phyloP scores from a whole-genome alignment of 64 coral and sea anemone species.

The Trachythela sp. region DNA sequence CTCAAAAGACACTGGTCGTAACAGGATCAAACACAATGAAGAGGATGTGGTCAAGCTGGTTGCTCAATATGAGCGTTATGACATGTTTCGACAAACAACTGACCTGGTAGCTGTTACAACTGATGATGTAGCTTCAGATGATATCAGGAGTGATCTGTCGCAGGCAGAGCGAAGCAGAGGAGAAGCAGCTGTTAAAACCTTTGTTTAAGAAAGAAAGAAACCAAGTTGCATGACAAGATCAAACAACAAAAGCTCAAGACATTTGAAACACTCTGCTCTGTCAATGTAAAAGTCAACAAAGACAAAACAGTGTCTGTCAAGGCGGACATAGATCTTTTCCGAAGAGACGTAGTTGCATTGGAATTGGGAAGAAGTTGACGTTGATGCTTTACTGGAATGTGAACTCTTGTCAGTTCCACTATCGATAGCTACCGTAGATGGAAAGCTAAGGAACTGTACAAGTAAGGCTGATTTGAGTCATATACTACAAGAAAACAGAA shows the following conservation, averaged over 20 bases:
- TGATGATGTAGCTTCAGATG: constrained; percentile 40
- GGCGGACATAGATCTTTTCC: constrained; percentile 60
- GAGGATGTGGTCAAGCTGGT: constrained; percentile 41
- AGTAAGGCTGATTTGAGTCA: constrained; percentile 45
- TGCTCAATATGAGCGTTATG: constrained; percentile 7
- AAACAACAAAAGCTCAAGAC: constrained; percentile 63
- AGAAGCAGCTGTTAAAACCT: constrained; percentile 18
- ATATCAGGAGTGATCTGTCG: constrained; percentile 44
- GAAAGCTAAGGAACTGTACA: constrained; percentile 10
- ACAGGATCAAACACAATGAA: background rate
- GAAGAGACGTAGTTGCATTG: constrained; percentile 50
- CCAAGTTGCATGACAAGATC: constrained; percentile 51
- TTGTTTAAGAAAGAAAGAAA: constrained; percentile 46
- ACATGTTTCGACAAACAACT: background rate
- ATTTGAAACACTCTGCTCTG: constrained; percentile 46
- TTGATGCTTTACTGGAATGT: constrained; percentile 11
- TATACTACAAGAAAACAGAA: constrained; percentile 33
- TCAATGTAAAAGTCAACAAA: constrained; percentile 43
- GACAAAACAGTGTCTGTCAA: constrained; percentile 39
- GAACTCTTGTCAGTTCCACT: constrained; percentile 36
- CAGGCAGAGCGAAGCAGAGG: constrained; percentile 18
- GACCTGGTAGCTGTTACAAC: constrained; percentile 52
- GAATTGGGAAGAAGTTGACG: constrained; percentile 58
- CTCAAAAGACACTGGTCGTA: constrained; percentile 17
- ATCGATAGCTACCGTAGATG: constrained; percentile 44